Evolutionary conservation across 2,888 invertebrate genomes (phyloP), one percentile per base, ranked within the genome.

Genomic region (Ernsta delagoae): DNA sequence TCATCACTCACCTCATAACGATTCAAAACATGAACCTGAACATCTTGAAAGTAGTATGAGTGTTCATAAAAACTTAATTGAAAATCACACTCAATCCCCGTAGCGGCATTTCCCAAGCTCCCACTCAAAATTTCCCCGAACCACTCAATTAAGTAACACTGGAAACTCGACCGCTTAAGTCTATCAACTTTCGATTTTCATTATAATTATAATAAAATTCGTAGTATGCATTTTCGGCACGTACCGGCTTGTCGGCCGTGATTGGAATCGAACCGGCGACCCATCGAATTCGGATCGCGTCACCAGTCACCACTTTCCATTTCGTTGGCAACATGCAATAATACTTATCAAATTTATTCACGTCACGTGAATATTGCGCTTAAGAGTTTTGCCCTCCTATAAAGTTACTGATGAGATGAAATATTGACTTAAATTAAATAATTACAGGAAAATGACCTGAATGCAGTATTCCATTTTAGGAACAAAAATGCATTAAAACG

Each of bases 191-290:
- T 45, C 43, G 43, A 45, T 41, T 45, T 45, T 45, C 43, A 45
- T 45, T 16, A 16, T 16, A 16, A 16, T 16, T n/a, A 45, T 45
- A 36, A 36, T 36, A 6, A 36, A 45, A 45, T 48, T 48, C 12
- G 12, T 5, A 48, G 48, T 48, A 48, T 48, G 48, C 48, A 48
- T 48, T 48, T 48, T 48, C 48, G 48, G 48, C 48, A 48, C 48
- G 48, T 48, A 12, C 48, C 41, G 8, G 48, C 12, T n/a, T 48
- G n/a, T 12, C 48, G 48, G 48, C 48, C 48, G 48, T 48, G 48
- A 48, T n/a, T n/a, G 48, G 48, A 48, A 48, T 48, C 48, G 48
- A 48, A 48, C 48, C 5, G 48, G 48, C 48, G 12, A 12, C 12
- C 48, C 12, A 12, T 48, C 12, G 48, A 48, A 48, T 48, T 48